Percentiles rank a stretch among this genome's conserved stretches.
Conservation (phyloP, 2,113 vertebrate genomes). For the Pycnonotus jocosus region DNA sequence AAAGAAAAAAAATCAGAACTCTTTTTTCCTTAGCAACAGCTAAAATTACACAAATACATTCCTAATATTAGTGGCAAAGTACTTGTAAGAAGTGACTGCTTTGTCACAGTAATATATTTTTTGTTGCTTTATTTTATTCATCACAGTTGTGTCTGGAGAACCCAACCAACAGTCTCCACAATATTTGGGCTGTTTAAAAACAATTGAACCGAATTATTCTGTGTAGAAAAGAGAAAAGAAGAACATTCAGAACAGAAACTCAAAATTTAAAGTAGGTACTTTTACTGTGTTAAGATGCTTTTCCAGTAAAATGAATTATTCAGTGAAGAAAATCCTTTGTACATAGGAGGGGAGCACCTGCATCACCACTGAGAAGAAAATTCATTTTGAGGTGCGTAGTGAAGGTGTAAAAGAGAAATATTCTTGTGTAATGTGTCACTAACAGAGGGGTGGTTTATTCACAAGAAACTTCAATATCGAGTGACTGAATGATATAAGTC, state of each 20-base stretch:
- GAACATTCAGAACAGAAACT: neutral
- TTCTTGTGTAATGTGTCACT: neutral
- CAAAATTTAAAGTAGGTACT: neutral
- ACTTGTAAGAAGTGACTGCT: neutral
- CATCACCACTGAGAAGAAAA: neutral
- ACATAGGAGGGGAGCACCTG: neutral
- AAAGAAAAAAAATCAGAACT: neutral
- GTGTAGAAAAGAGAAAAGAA: neutral
- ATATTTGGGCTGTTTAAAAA: neutral
- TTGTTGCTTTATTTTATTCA: neutral
- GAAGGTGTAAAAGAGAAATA: neutral
- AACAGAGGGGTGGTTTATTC: neutral
- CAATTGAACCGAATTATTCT: neutral
- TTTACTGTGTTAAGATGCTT: neutral
- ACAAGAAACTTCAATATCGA: neutral
- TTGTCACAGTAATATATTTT: neutral
- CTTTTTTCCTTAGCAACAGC: neutral
- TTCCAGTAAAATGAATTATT: neutral
- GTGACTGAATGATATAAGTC: neutral
- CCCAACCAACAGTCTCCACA: neutral
- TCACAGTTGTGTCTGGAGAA: neutral
- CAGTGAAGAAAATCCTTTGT: neutral
- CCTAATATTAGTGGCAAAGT: neutral
- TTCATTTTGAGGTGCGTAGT: neutral
- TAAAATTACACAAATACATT: slow-evolving; percentile 28